A percentile compares a stretch with the other conserved stretches of the same genome.
phyloP scores from a whole-genome alignment of 2,113 vertebrate genomes.

The Etheostoma cragini region DNA sequence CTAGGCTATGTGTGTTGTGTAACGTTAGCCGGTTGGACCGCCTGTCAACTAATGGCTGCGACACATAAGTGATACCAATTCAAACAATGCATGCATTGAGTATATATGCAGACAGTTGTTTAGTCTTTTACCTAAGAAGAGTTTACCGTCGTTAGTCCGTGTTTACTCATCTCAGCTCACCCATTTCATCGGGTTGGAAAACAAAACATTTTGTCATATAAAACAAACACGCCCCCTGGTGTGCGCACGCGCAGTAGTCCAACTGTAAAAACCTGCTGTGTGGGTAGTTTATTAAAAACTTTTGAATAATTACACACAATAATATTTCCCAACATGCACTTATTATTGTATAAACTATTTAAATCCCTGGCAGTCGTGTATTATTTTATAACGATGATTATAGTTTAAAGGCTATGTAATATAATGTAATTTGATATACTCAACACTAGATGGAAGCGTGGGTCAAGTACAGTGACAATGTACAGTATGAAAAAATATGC shows the following conservation, averaged over 20 bases:
- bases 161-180: neutral
- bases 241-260: conserved; percentile 54
- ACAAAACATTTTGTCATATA: conserved; percentile 34
- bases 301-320: neutral
- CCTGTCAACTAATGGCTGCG: neutral
- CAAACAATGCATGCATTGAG: neutral
- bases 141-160: neutral
- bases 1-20: neutral
- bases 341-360: neutral
- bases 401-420: neutral
- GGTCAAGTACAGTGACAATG: neutral
- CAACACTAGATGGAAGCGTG: conserved; percentile 63
- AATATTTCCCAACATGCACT: too few species aligned
- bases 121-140: conserved; percentile 41
- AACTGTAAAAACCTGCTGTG: too few species aligned
- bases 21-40: neutral
- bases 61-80: neutral
- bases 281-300: neutral
- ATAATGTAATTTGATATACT: conserved; percentile 20
- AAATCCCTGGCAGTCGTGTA: neutral
- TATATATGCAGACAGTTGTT: neutral
- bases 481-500: neutral
- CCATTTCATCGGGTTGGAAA: conserved; percentile 24
- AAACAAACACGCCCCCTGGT: conserved; percentile 4
- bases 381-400: neutral